Conservation (phyloP, 2,888 invertebrate species). For the Lasioglossum pauxillum region DNA sequence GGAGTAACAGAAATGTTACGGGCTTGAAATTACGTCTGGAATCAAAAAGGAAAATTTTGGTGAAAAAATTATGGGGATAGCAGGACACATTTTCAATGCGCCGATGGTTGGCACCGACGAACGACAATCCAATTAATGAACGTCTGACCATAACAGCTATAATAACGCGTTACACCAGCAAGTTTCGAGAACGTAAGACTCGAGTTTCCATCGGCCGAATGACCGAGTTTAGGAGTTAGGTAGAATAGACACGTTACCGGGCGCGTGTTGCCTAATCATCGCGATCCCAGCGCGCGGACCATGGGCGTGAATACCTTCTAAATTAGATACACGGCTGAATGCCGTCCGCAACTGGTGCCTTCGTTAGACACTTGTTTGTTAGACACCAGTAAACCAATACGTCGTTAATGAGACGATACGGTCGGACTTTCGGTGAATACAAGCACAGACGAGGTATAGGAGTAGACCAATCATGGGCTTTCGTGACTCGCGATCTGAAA, state of each 20-base stretch:
- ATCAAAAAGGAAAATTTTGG: no score
- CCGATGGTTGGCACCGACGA: background rate
- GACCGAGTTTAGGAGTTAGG: background rate
- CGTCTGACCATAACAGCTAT: background rate
- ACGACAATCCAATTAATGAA: background rate
- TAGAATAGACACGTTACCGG: conserved; percentile 34
- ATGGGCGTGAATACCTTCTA: conserved; percentile 46
- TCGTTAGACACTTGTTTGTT: conserved; percentile 59
- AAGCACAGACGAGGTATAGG: no score
- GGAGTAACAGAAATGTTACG: no score
- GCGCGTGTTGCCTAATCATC: conserved; percentile 47
- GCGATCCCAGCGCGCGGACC: conserved; percentile 30
- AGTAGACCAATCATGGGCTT: no score
- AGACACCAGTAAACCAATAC: conserved; percentile 51
- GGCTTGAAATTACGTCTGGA: no score
- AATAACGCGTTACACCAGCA: background rate
- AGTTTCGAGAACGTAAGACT: background rate
- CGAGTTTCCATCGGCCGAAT: background rate
- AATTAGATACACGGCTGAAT: conserved; percentile 52
- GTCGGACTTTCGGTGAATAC: background rate
- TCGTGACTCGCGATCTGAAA: no score
- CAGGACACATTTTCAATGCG: background rate
- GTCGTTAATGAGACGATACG: conserved; percentile 52
- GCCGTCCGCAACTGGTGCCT: conserved; percentile 33
- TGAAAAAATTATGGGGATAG: no score